These are phyloP conservation scores for Onychostruthus taczanowskii DNA, from an alignment of 2,113 vertebrate genomes.

Conservation along the genomic window DNA sequence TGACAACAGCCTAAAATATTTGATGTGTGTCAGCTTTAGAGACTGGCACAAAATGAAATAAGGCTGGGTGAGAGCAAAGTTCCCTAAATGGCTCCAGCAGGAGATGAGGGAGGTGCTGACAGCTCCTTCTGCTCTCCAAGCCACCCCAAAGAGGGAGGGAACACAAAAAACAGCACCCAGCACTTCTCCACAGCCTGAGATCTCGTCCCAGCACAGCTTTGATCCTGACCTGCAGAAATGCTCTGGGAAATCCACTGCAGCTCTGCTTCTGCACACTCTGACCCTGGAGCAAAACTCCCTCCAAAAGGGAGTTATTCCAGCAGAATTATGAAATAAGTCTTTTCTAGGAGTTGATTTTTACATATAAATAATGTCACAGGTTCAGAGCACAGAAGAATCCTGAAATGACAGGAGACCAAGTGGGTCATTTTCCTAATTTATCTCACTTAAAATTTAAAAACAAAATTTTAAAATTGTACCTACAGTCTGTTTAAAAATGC, in stretches of 20 bases:
- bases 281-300: background rate
- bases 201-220: background rate
- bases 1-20: background rate
- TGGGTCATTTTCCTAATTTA: background rate
- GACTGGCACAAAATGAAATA: background rate
- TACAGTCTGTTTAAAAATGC: background rate
- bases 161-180: background rate
- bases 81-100: background rate
- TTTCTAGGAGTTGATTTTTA: background rate
- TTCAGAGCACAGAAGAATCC: background rate
- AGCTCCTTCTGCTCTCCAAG: background rate
- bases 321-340: background rate
- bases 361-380: background rate
- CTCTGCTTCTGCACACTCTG: background rate
- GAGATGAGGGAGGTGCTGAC: background rate
- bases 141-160: background rate
- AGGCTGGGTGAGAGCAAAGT: background rate
- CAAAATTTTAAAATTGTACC: background rate
- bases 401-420: background rate
- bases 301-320: background rate
- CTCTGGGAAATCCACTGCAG: background rate
- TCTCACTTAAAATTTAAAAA: background rate
- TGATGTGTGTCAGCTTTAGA: background rate
- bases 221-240: background rate
- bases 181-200: background rate